Conservation (phyloP, 2,797 vertebrate genomes). For the Thalassophryne amazonica region DNA sequence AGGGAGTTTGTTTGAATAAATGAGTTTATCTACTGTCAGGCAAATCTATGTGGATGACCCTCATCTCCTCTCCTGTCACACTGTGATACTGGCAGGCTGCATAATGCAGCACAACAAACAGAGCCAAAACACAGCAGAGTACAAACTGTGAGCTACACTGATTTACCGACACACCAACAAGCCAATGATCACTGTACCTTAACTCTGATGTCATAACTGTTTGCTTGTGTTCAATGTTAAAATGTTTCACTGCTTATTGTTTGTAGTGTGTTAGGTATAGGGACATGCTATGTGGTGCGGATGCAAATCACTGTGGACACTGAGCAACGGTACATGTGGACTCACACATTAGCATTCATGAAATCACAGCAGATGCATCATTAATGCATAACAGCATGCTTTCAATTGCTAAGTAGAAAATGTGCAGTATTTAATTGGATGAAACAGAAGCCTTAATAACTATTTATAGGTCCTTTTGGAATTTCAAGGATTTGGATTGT, state of each 20-base stretch:
- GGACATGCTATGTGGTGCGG: background rate
- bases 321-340: background rate
- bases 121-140: conserved; percentile 10
- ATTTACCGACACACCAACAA: background rate
- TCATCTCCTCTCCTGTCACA: conserved; percentile 4
- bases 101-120: background rate
- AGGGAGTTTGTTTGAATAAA: conserved; percentile 32
- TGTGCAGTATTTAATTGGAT: too few species aligned
- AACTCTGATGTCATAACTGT: background rate
- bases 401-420: background rate
- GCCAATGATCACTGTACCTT: background rate
- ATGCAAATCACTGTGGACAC: background rate
- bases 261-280: background rate
- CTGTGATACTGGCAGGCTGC: conserved; percentile 5
- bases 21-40: conserved; percentile 34
- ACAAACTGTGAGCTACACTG: background rate
- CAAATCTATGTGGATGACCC: conserved; percentile 29
- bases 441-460: too few species aligned
- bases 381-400: background rate
- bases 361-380: background rate
- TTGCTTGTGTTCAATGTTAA: background rate
- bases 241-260: background rate
- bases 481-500: too few species aligned
- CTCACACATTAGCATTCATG: conserved; percentile 4
- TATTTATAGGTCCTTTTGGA: too few species aligned